Evolutionary conservation across 2,113 vertebrate genomes (phyloP), one percentile per base, ranked within the genome.

Genomic region (Chaetodon auriga): DNA sequence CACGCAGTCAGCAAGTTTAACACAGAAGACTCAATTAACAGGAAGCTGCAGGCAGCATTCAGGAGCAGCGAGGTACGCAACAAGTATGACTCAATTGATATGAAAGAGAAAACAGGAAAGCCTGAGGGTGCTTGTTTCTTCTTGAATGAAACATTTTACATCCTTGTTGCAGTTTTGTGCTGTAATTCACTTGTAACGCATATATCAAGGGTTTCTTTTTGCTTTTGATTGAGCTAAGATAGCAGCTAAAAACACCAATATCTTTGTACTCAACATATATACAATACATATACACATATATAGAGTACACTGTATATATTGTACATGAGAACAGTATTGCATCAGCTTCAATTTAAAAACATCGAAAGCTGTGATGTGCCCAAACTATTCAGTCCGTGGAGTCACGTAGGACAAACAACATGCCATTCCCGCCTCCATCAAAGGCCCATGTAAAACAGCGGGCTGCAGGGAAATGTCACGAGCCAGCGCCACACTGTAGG

Each of bases 391-490:
- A 21, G 21, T 21, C 5, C 1, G 16, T 38, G 6, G 35, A 58
- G 65, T 78, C 81, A 62, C n/a, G 14, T 0, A 16, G 76, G 38
- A 87, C 58, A 78, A 83, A 90, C 68, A 84, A 69, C 46, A 75
- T 61, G 71, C 81, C 83, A 71, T 49, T 75, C 82, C 57, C 54
- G 71, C 45, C 57, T 62, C 61, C 70, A 77, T 84, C 72, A 82
- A 75, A 89, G 81, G 51, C 30, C 41, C 76, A 14, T 30, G 49
- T 76, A 53, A 74, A 89, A 72, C 70, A 81, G 85, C 89, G 87
- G 60, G 68, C 71, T 70, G 83, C 80, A 72, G 82, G 62, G 78
- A 92, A 92, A 91, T 91, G 87, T 87, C 87, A 92, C 91, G 19
- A 60, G 80, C 63, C 72, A 65, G 78, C 77, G 55, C 76, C 79